Evolutionary conservation across 2,113 vertebrate species (phyloP), one percentile per base, ranked within the genome.

Genomic region (Sisor rabdophorus): DNA sequence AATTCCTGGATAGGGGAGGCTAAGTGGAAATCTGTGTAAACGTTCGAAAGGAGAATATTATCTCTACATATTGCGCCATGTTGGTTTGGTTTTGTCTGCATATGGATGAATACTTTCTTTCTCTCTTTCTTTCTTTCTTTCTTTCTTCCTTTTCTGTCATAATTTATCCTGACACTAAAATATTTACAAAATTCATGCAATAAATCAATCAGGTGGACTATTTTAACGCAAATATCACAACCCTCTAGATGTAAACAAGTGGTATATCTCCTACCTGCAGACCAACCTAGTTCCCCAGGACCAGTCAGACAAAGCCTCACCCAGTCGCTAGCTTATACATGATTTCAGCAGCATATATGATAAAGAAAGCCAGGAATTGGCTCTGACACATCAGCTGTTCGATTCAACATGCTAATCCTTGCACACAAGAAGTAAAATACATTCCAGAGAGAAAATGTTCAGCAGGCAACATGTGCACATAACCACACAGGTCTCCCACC

Each of bases 21-120:
- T 72, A 47, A 44, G 26, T 61, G 67, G 9, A 61, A 67, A 61
- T 63, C 69, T 44, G 24, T 73, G 77, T 54, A 72, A 65, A 40
- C 20, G 26, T 53, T 71, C 76, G 54, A 54, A 78, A 78, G 69
- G 72, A 78, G 76, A 78, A 72, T 72, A 78, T 72, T 59, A 44
- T 72, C 60, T 73, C 48, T 55, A 56, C 50, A 64, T 73, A 47
- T 24, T 36, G 56, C 13, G 12, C 32, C 36, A 48, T 58, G 70
- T 16, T 1, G 40, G 40, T 64, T 72, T 63, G 56, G 69, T 52
- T 20, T n/a, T 76, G 36, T 47, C 13, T 67, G 24, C 15, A 1
- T 68, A 19, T 50, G 48, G 22, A n/a, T n/a, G n/a, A n/a, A n/a
- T 16, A 17, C 32, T 36, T 36, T 36, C 32, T 36, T 36, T 36